phyloP scores from a whole-genome alignment of 2,797 vertebrate species.

The Coreius guichenoti region DNA sequence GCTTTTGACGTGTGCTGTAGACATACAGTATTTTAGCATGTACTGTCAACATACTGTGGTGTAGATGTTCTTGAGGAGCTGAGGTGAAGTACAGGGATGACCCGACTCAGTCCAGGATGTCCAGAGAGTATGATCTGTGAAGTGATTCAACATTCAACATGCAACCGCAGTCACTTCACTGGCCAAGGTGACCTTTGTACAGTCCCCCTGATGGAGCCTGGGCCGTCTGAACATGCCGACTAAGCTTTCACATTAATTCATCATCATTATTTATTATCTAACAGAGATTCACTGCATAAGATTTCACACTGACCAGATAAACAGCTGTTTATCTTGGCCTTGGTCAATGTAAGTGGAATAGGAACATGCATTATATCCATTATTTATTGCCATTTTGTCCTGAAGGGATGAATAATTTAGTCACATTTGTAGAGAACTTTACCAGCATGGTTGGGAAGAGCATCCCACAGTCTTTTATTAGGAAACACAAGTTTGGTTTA shows the following conservation, averaged over 20 bases:
- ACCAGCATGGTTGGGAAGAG: neutral
- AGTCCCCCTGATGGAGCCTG: conserved; percentile 20
- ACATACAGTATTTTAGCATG: neutral
- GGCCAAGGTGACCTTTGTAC: conserved; percentile 33
- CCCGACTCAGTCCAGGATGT: neutral
- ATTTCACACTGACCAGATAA: neutral
- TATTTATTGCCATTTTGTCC: conserved; percentile 60
- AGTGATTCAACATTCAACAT: conserved; percentile 41
- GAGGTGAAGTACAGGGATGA: neutral
- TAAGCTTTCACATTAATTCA: conserved; percentile 14
- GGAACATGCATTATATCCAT: conserved; percentile 56
- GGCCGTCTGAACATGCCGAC: conserved; percentile 2
- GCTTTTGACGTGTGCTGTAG: neutral
- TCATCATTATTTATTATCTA: conserved; percentile 19
- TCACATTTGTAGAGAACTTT: conserved; percentile 53
- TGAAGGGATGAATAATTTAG: conserved; percentile 63
- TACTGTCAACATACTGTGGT: conserved; percentile 1
- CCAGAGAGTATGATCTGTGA: neutral
- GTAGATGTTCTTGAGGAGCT: neutral
- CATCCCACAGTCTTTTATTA: conserved; percentile 9
- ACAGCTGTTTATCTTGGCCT: neutral
- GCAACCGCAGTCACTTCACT: conserved; percentile 9
- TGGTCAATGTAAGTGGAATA: conserved; percentile 4
- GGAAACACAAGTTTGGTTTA: neutral
- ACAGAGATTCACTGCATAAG: neutral